phyloP scores from a whole-genome alignment of 2,888 invertebrate species.

The Tupiocoris notatus region DNA sequence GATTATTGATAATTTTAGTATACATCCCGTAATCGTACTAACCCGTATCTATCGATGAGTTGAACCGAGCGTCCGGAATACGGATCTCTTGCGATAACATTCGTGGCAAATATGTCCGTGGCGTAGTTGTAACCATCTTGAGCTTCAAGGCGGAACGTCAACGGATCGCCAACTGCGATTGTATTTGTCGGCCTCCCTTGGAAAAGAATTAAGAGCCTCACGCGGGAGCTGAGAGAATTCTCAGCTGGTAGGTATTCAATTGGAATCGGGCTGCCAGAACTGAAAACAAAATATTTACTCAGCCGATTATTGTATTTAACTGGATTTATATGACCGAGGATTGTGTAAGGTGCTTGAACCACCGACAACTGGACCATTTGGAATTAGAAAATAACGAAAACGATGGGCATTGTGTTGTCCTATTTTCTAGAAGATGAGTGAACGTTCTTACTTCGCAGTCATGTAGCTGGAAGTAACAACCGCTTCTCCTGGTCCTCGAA shows the following conservation, averaged over 20 bases:
- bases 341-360: too few relatives aligned
- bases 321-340: too few relatives aligned
- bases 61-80: slow-evolving; percentile 88
- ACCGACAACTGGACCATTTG: too few relatives aligned
- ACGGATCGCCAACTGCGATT: slow-evolving; percentile 87
- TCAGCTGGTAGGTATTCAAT: slow-evolving; percentile 90
- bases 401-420: too few relatives aligned
- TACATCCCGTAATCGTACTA: too few relatives aligned
- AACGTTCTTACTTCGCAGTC: slow-evolving; percentile 82
- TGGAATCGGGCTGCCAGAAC: slow-evolving; percentile 87
- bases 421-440: too few relatives aligned
- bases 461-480: slow-evolving; percentile 91
- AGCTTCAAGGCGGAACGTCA: slow-evolving; percentile 84
- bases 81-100: slow-evolving; percentile 88
- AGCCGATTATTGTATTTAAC: too few relatives aligned
- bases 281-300: too few relatives aligned
- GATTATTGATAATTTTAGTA: too few relatives aligned
- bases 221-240: slow-evolving; percentile 84
- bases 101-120: slow-evolving; percentile 88
- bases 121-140: slow-evolving; percentile 86
- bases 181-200: slow-evolving; percentile 89
- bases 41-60: slow-evolving; percentile 86
- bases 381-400: too few relatives aligned
- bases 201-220: slow-evolving; percentile 79
- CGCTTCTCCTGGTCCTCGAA: slow-evolving; percentile 88